Conservation (phyloP, 2,113 vertebrate species). For the Hiodon tergisus region DNA sequence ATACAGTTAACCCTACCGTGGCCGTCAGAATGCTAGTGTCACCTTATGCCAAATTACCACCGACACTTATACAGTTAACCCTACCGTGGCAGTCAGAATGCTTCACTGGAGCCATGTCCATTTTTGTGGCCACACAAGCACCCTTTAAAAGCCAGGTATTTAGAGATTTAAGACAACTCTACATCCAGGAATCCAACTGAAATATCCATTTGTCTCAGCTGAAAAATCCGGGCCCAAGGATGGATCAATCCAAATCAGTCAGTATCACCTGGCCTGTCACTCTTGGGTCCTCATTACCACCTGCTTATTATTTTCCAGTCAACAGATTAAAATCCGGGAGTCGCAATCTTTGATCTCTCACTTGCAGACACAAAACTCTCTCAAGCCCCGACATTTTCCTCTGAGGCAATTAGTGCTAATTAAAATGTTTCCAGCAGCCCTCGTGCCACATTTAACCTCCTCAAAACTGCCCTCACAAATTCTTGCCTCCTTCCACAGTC, state of each 20-base stretch:
- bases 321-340: slow-evolving; percentile 89
- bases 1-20: slow-evolving; percentile 14
- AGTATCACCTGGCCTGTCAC: slow-evolving; percentile 76
- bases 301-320: slow-evolving; percentile 77
- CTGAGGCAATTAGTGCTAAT: slow-evolving; percentile 99
- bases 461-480: slow-evolving; percentile 83
- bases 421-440: slow-evolving; percentile 98
- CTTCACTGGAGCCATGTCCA: no score
- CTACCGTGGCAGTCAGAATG: no score
- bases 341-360: slow-evolving; percentile 95
- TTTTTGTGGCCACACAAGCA: no score
- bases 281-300: slow-evolving; percentile 89
- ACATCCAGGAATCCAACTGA: slow-evolving; percentile 58
- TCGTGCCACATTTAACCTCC: slow-evolving; percentile 64
- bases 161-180: no score
- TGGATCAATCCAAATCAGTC: slow-evolving; percentile 34
- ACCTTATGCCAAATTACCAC: slow-evolving; percentile 28
- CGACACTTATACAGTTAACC: neutral
- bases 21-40: slow-evolving; percentile 32
- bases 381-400: slow-evolving; percentile 86
- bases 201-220: slow-evolving; percentile 63
- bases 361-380: slow-evolving; percentile 97
- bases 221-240: slow-evolving; percentile 71
- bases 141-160: no score
- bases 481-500: slow-evolving; percentile 72